These are phyloP conservation scores for Leptopilina clavipes DNA, from an alignment of 1,140 invertebrate species.

Conservation along the genomic window DNA sequence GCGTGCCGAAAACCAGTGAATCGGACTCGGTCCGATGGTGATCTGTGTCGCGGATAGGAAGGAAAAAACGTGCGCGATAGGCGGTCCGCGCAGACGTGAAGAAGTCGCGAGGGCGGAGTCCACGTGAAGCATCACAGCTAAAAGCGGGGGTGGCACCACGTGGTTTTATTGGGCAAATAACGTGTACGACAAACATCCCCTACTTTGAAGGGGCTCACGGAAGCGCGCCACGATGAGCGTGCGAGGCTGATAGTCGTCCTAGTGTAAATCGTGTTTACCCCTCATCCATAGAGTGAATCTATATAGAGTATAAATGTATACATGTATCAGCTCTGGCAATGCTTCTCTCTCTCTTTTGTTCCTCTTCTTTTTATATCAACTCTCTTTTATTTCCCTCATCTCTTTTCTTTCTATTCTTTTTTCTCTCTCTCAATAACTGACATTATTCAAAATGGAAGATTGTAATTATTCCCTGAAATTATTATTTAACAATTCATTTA, in stretches of 20 bases:
- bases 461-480: neutral
- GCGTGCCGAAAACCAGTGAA: conserved; percentile 45
- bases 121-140: conserved; percentile 34
- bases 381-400: neutral
- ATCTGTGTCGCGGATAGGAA: conserved; percentile 48
- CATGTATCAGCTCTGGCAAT: conserved; percentile 38
- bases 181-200: conserved; percentile 70
- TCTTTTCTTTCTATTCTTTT: neutral
- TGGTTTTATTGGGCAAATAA: conserved; percentile 74
- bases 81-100: conserved; percentile 62
- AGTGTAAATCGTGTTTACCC: conserved; percentile 72
- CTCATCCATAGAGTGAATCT: conserved; percentile 62
- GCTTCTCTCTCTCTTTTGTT: conserved; percentile 23
- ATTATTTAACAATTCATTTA: too few relatives aligned
- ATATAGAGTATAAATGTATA: too few relatives aligned
- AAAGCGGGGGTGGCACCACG: conserved; percentile 63
- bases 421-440: neutral
- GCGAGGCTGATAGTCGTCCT: conserved; percentile 62
- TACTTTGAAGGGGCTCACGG: conserved; percentile 39
- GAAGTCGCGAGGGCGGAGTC: conserved; percentile 52
- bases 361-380: conserved; percentile 6
- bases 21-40: conserved; percentile 48
- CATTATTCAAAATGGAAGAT: conserved; percentile 16
- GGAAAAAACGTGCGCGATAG: conserved; percentile 59
- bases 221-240: conserved; percentile 42